Evolutionary conservation across 2,888 invertebrate genomes (phyloP).

Genomic region (Apantesis nais): DNA sequence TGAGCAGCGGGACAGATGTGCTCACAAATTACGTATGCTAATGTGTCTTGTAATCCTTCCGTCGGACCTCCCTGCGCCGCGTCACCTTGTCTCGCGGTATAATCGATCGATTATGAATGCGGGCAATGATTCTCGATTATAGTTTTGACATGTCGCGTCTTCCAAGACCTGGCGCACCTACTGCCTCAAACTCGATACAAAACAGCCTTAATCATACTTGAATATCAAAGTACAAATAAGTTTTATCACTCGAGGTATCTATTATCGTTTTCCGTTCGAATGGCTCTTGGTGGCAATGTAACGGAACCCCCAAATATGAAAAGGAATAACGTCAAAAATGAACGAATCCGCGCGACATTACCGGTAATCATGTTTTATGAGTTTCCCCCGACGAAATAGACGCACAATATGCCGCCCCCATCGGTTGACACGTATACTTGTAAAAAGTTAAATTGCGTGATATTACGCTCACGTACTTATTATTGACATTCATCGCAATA

Average conservation of each 20-base stretch:
- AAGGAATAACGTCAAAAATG: constrained; percentile 64
- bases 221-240: constrained; percentile 38
- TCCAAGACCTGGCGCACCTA: constrained; percentile 42
- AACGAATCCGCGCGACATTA: constrained; percentile 72
- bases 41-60: constrained; percentile 80
- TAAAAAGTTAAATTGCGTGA: constrained; percentile 75
- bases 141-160: constrained; percentile 54
- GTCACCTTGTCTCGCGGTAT: constrained; percentile 64
- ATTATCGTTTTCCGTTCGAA: constrained; percentile 39
- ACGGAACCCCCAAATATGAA: constrained; percentile 53
- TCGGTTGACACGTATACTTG: constrained; percentile 68
- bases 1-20: constrained; percentile 64
- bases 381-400: constrained; percentile 72
- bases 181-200: constrained; percentile 38
- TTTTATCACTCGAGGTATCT: constrained; percentile 17
- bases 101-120: constrained; percentile 77
- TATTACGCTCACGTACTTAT: constrained; percentile 51
- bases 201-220: constrained; percentile 27
- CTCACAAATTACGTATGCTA: constrained; percentile 83
- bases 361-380: constrained; percentile 80
- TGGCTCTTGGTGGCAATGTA: constrained; percentile 41
- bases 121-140: constrained; percentile 53
- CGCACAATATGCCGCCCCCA: constrained; percentile 62
- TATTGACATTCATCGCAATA: constrained; percentile 54
- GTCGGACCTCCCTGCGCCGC: constrained; percentile 75